Base-by-base conservation (phyloP, 2,888 invertebrate genomes). In the Tromatobia lineatoria region DNA sequence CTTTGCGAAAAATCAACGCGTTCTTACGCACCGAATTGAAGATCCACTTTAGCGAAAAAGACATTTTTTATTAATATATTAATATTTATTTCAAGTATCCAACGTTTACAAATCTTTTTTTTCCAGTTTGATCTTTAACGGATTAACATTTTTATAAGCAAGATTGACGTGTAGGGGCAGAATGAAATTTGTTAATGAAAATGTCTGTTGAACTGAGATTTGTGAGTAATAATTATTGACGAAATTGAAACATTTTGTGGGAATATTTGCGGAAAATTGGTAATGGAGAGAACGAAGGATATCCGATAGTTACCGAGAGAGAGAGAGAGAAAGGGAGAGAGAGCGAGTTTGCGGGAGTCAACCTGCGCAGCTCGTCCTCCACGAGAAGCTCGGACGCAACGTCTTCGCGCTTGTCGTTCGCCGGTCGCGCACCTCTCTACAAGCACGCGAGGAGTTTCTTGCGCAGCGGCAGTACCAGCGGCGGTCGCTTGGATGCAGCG, bases 401-500 rank as follows among this genome's bases (percentile, higher is more conserved):
- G 59, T 59, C 59, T 59, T 59, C 59, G 59, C 34, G 59, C n/a
- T 34, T 59, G 59, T 59, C 59, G 59, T n/a, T 29, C 34, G 59
- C 29, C 34, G 34, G 34, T 59, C 59, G 59, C 59, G 29, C 59
- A 7, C 11, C 59, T 29, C 59, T 34, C 59, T 59, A 25, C 15
- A 11, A 0, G 4, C 64, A 29, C 15, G 61, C 13, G 18, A 29
- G 23, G 67, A 3, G 64, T 66, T 47, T 50, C 34, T 59, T 25
- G 54, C 47, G 57, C 57, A 57, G 18, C 34, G 52, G 66, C 52
- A 42, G 57, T 29, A 57, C 47, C 52, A 42, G 20, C 23, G 54
- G 20, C 23, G 29, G 34, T 34, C n/a, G 38, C 8, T 67, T 66
- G 59, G 57, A 84, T 78, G 78, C 84, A 81, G 64, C 78, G 67